Evolutionary conservation across 2,888 invertebrate species (phyloP), one percentile per base, ranked within the genome.

Genomic region (Parapristionchus giblindavisi): DNA sequence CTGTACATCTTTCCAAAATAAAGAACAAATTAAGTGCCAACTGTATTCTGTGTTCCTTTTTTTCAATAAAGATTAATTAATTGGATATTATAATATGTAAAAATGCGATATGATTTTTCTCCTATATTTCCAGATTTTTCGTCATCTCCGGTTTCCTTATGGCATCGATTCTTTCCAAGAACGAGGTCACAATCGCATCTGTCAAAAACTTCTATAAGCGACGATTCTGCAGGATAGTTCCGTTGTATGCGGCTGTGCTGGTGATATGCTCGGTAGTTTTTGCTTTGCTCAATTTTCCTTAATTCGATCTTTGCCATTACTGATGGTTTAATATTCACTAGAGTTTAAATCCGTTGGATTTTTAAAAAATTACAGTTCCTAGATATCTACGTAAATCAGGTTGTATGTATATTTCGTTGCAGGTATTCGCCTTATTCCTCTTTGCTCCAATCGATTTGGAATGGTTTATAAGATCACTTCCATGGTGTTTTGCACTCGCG

Each of bases 141-240:
- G 61, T 61, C 5, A 8, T 61, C 2, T 61, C 61, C 34, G 61
- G 61, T 3, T 61, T 40, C 40, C 24, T 61, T 2, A 61, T 61
- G 61, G n/a, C 61, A 2, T 40, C 40, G 38, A 61, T 61, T 38
- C 61, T 61, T 0, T n/a, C 38, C 14, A 38, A 40, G 2, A 40
- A 40, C 8, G 21, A 21, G 21, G 14, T 24, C 11, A 4, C 40
- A 6, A 61, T 11, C 14, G 5, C 61, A 17, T 40, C 29, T 24
- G 61, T 61, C 11, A 43, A 43, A 14, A 43, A 40, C 24, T 61
- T 61, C 24, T 61, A 61, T 27, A 40, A 40, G 61, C 36, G 61
- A 3, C 61, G 61, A n/a, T 8, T 61, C 40, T 61, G 38, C 11
- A n/a, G 61, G 24, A 61, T 61, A n/a, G 14, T 61, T 2, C 61